Conservation (phyloP, 2,113 vertebrate genomes). For the Sciurus niger region DNA sequence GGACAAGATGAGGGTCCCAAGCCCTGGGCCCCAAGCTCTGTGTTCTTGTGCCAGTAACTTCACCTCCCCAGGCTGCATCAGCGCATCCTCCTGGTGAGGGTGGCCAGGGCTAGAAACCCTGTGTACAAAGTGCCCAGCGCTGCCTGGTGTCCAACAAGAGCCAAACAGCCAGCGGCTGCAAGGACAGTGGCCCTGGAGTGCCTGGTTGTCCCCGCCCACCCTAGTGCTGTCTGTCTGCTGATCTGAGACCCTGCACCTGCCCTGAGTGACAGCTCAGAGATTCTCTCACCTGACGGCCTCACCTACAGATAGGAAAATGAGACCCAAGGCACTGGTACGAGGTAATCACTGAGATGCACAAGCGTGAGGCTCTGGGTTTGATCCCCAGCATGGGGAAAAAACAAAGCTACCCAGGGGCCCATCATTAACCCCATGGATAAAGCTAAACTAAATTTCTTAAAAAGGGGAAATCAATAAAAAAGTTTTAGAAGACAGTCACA, state of each 20-base stretch:
- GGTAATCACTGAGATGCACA: neutral
- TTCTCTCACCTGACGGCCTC: neutral
- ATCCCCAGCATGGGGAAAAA: no score
- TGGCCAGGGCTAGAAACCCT: no score
- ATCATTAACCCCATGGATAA: neutral
- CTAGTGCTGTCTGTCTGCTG: neutral
- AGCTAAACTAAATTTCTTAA: neutral
- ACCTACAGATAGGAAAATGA: neutral
- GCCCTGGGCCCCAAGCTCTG: neutral
- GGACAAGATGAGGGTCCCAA: neutral
- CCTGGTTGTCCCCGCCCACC: neutral
- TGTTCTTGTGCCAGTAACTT: no score
- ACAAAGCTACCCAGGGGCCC: no score
- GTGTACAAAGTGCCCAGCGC: fast-evolving
- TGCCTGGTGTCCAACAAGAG: neutral
- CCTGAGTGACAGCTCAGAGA: neutral
- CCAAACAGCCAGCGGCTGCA: neutral
- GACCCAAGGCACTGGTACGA: neutral
- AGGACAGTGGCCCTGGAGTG: no score
- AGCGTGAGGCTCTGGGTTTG: neutral
- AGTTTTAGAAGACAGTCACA: no score
- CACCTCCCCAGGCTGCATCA: neutral
- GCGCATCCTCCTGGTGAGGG: neutral
- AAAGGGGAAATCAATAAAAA: no score
- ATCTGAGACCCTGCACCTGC: neutral